Percentiles rank a stretch among this genome's conserved stretches.
phyloP scores from a whole-genome alignment of 1,140 invertebrate species.

The Plectus sambesii region DNA sequence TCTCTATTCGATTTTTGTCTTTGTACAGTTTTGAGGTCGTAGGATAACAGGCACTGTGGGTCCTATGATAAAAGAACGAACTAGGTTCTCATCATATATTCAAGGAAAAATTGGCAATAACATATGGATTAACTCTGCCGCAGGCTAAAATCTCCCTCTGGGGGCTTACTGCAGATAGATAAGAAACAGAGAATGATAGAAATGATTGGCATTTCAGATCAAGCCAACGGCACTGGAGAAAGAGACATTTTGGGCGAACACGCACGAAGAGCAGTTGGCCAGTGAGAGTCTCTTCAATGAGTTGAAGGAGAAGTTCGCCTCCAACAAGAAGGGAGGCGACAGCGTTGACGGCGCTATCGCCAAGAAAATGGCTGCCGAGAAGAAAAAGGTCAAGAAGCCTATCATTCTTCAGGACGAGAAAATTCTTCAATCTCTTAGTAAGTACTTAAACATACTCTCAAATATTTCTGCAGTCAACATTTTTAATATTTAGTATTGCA shows the following conservation, averaged over 20 bases:
- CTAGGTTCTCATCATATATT: too few species aligned
- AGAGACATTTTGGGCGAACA: conserved; percentile 86
- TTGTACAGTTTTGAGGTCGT: too few species aligned
- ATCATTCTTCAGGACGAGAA: conserved; percentile 23
- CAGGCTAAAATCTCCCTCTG: too few species aligned
- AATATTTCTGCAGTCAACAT: too few species aligned
- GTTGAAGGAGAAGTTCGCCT: conserved; percentile 50
- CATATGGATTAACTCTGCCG: too few species aligned
- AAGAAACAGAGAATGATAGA: background rate
- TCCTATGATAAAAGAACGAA: too few species aligned
- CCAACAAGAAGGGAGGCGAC: background rate
- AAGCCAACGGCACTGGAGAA: conserved; percentile 74
- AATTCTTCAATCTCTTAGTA: conserved; percentile 17
- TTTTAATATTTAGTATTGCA: too few species aligned
- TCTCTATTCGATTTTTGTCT: too few species aligned
- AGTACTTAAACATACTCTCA: background rate
- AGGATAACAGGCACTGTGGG: too few species aligned
- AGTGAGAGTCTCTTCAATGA: conserved; percentile 66
- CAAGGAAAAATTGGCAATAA: too few species aligned
- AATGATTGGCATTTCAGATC: conserved; percentile 51
- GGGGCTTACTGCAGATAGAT: too few species aligned
- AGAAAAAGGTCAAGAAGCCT: conserved; percentile 20
- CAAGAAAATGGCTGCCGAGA: background rate
- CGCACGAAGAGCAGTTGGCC: conserved; percentile 77
- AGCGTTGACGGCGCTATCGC: background rate